phyloP scores from a whole-genome alignment of 2,888 invertebrate genomes.

The Operophtera brumata region DNA sequence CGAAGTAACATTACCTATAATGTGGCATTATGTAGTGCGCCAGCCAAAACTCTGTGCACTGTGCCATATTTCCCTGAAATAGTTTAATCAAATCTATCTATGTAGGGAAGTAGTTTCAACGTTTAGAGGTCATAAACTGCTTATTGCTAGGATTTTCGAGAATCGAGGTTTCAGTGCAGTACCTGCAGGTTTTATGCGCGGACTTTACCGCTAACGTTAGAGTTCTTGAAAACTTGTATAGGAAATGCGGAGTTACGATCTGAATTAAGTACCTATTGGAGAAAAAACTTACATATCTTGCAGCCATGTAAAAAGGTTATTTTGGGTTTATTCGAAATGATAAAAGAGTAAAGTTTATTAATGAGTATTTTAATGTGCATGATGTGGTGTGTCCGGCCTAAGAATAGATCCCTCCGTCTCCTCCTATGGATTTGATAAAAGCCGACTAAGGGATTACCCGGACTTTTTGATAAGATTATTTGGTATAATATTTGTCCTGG shows the following conservation, averaged over 20 bases:
- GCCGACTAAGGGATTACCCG: too few species aligned
- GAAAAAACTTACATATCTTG: neutral
- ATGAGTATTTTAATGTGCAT: too few species aligned
- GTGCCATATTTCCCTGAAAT: conserved; percentile 20
- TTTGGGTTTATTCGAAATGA: too few species aligned
- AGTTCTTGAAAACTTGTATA: conserved; percentile 26
- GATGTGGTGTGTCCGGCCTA: too few species aligned
- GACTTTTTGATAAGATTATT: too few species aligned
- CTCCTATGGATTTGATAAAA: too few species aligned
- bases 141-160: conserved; percentile 30
- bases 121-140: conserved; percentile 34
- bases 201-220: conserved; percentile 23
- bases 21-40: neutral
- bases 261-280: conserved; percentile 8
- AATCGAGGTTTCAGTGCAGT: conserved; percentile 24
- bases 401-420: too few species aligned
- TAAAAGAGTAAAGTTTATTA: too few species aligned
- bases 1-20: too few species aligned
- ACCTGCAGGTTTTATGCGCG: conserved; percentile 23
- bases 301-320: neutral
- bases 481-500: too few species aligned
- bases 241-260: conserved; percentile 18
- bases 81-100: conserved; percentile 29
- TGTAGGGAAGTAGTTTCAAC: conserved; percentile 24
- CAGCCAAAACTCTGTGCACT: neutral